Evolutionary conservation across 1,140 invertebrate genomes (phyloP), one percentile per base, ranked within the genome.

Genomic region (Ectropis grisescens): DNA sequence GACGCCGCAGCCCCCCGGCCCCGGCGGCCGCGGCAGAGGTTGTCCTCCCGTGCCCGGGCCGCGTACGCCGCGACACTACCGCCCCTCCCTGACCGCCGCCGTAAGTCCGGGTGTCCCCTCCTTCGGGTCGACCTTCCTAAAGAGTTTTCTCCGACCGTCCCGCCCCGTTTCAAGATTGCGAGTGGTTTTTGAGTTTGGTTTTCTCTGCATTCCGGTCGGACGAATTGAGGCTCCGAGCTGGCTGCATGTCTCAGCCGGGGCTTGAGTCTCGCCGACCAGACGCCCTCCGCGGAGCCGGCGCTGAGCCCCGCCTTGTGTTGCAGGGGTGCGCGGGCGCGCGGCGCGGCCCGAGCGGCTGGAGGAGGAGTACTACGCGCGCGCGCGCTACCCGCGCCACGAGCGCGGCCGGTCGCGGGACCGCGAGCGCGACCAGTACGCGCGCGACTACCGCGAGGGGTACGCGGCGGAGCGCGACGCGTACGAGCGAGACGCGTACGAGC

Each of bases 301-400:
- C n/a, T n/a, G n/a, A n/a, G n/a, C n/a, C n/a, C n/a, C n/a, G n/a
- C n/a, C n/a, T n/a, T n/a, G 8, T 19, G 3, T 8, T 19, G 16
- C 56, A 81, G 69, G 76, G 34, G 58, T 59, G 42, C 55, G 81
- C 49, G 57, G 65, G 39, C 61, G 68, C 30, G 56, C 61, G 45
- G 44, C 64, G 37, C 58, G 81, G 39, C 53, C 67, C 36, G 76
- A 75, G 49, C 65, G 78, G 4, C 58, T 76, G 23, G 74, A 83
- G 47, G 81, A 83, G 41, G 81, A 83, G 50, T 80, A 81, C 43
- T 83, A 82, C 51, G 71, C n/a, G n/a, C n/a, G n/a, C n/a, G n/a
- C n/a, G n/a, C n/a, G n/a, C n/a, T n/a, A n/a, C n/a, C n/a, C n/a
- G n/a, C n/a, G n/a, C n/a, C 8, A 19, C 16, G 8, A 8, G 3